These are phyloP conservation scores for Mnemiopsis leidyi DNA, from an alignment of 37 sponge, comb jelly and placozoan species.

Conservation along the genomic window DNA sequence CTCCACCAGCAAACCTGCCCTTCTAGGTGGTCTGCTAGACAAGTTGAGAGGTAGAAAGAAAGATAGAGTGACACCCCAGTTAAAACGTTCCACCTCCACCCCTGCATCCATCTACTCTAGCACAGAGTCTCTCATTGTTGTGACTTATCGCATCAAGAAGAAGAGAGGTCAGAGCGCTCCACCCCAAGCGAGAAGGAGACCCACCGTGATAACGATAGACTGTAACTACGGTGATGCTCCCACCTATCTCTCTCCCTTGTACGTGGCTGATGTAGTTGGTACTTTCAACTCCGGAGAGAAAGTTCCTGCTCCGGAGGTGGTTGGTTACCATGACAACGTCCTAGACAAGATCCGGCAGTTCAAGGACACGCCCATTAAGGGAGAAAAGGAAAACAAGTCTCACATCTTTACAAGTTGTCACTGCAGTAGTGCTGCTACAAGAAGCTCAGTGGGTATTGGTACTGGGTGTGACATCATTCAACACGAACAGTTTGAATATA, in stretches of 20 bases:
- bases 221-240: constrained; percentile 36
- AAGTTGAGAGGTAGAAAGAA: background rate
- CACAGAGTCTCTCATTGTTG: background rate
- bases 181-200: background rate
- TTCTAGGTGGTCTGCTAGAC: background rate
- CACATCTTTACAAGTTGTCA: background rate
- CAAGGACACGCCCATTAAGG: background rate
- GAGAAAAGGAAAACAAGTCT: background rate
- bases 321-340: background rate
- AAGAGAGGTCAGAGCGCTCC: constrained; percentile 28
- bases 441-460: background rate
- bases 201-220: background rate
- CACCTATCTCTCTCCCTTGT: background rate
- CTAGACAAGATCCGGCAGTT: background rate
- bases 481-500: background rate
- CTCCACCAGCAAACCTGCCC: background rate
- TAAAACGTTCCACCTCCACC: background rate
- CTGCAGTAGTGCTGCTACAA: background rate
- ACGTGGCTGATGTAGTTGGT: background rate
- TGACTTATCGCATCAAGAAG: background rate
- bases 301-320: background rate
- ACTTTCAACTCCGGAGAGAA: background rate
- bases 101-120: constrained; percentile 28
- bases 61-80: background rate
- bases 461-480: constrained; percentile 4